Evolutionary conservation across 2,797 vertebrate species (phyloP).

Genomic region (Tragelaphus eurycerus): DNA sequence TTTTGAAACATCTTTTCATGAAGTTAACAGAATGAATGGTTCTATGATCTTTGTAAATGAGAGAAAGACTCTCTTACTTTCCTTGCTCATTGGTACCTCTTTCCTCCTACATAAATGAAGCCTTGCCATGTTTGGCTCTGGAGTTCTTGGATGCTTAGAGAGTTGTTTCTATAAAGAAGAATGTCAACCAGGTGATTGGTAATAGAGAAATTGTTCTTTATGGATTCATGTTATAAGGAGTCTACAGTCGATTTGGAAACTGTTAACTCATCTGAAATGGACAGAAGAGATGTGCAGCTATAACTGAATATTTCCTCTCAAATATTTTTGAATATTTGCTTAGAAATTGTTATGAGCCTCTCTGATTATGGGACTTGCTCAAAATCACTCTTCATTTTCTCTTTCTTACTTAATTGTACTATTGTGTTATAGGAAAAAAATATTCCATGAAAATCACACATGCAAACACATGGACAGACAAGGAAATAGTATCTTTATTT

Average conservation of each 20-base stretch:
- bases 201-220: background rate
- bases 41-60: background rate
- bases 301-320: background rate
- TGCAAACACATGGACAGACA: background rate
- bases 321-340: background rate
- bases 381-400: background rate
- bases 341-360: background rate
- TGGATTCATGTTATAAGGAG: background rate
- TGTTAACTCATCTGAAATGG: background rate
- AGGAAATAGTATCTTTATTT: background rate
- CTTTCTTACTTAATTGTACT: background rate
- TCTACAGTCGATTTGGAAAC: background rate
- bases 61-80: background rate
- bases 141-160: background rate
- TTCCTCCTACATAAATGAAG: background rate
- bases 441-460: background rate
- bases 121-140: background rate
- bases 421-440: background rate
- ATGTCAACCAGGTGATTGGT: background rate
- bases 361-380: background rate
- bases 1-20: background rate
- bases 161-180: background rate
- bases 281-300: background rate
- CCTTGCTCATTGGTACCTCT: fast-evolving
- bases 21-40: background rate